Evolutionary conservation across 2,888 invertebrate genomes (phyloP).

Genomic region (Philonicus albiceps): DNA sequence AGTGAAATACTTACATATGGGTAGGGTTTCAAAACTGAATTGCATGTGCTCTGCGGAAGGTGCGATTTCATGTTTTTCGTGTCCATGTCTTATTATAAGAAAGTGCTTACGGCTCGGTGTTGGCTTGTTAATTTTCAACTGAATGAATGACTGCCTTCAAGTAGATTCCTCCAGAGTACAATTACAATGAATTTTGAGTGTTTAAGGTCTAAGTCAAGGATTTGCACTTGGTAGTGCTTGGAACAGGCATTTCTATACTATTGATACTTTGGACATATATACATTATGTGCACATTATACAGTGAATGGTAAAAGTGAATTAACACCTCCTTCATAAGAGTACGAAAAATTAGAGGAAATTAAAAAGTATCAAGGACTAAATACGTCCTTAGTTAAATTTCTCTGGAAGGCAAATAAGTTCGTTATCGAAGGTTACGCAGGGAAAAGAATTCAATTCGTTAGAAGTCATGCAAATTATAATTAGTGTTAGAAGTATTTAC

Average conservation of each 20-base stretch:
- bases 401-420: background rate
- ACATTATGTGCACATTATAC: background rate
- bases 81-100: conserved; percentile 7
- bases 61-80: conserved; percentile 18
- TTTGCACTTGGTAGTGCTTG: background rate
- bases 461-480: background rate
- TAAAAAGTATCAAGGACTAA: background rate
- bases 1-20: background rate
- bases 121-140: background rate
- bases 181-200: conserved; percentile 9
- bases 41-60: conserved; percentile 25
- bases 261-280: background rate
- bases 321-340: background rate
- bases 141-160: conserved; percentile 1
- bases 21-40: background rate
- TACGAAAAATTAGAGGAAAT: background rate
- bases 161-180: conserved; percentile 9
- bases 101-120: background rate
- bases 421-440: background rate
- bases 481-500: no score
- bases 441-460: background rate
- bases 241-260: background rate
- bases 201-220: conserved; percentile 42
- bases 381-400: background rate
- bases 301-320: background rate